phyloP scores from a whole-genome alignment of 2,888 invertebrate genomes.

The Hypolimnas misippus region DNA sequence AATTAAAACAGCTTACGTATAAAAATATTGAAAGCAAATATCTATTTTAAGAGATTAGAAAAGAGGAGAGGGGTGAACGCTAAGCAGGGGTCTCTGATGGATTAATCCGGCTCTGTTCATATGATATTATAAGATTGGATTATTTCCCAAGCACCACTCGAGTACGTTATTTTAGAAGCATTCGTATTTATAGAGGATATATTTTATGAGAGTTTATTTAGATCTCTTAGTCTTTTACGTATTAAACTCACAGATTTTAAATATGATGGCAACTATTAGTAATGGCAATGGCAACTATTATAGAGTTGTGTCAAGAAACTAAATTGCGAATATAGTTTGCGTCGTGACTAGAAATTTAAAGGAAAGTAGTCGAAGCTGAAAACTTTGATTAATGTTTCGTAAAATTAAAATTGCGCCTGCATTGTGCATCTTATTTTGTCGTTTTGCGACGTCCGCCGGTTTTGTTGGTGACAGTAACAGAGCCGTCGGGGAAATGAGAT shows the following conservation, averaged over 20 bases:
- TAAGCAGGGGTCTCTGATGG: neutral
- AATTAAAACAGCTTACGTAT: neutral
- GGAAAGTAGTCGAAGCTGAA: neutral
- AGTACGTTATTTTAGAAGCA: neutral
- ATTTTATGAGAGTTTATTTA: no score
- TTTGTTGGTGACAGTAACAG: constrained; percentile 7
- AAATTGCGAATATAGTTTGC: neutral
- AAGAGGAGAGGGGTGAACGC: neutral
- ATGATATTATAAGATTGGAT: neutral
- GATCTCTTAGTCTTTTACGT: no score
- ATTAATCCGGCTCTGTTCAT: neutral
- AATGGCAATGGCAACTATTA: no score
- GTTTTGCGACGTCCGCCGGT: constrained; percentile 2
- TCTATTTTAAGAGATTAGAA: neutral
- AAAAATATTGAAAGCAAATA: neutral
- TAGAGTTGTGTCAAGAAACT: neutral
- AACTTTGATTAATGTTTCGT: constrained; percentile 14
- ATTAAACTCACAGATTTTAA: no score
- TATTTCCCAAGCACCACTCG: neutral
- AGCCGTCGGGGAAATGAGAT: constrained; percentile 1
- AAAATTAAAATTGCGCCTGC: constrained; percentile 13
- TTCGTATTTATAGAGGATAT: no score
- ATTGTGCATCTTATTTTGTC: constrained; percentile 11
- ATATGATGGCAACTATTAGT: no score
- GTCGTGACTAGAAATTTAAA: neutral